These are phyloP conservation scores for Ostrea denselamellosa DNA, from an alignment of 1,140 invertebrate genomes.

Conservation along the genomic window DNA sequence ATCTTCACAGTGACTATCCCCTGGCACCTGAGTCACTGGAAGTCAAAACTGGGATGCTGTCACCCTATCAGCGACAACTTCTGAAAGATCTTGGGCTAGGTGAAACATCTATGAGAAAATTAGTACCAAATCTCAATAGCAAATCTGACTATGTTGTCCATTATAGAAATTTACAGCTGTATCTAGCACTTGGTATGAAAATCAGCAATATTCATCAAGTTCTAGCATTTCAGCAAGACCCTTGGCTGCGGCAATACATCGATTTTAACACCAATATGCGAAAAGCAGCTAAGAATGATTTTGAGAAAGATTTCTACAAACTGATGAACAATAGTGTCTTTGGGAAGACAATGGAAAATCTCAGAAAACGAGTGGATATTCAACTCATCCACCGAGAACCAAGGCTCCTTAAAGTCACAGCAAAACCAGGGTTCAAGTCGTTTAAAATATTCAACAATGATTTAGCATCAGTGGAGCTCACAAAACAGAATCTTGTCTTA, in stretches of 20 bases:
- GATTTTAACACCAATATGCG: too few species aligned
- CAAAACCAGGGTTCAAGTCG: conserved; percentile 74
- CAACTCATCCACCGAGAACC: too few species aligned
- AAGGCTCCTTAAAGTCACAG: conserved; percentile 63
- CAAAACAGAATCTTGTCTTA: conserved; percentile 59
- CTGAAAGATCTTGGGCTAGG: not conserved
- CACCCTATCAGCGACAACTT: not conserved
- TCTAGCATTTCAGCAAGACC: too few species aligned
- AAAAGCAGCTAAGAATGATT: too few species aligned
- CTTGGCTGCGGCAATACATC: too few species aligned
- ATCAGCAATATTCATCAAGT: too few species aligned
- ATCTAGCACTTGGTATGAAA: not conserved
- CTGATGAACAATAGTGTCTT: too few species aligned
- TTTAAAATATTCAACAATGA: conserved; percentile 71
- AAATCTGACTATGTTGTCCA: conserved; percentile 53
- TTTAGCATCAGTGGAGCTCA: conserved; percentile 55
- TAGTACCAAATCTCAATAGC: conserved; percentile 48
- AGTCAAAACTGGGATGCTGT: not conserved
- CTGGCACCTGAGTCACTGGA: conserved; percentile 75
- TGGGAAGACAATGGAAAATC: too few species aligned
- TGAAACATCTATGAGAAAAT: conserved; percentile 11
- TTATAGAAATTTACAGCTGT: conserved; percentile 42
- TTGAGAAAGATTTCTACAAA: too few species aligned
- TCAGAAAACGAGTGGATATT: too few species aligned
- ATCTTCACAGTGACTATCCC: conserved; percentile 79